These are phyloP conservation scores for Ophioderma brevispina DNA, from an alignment of 35 echinoderm and acorn worm genomes.

Conservation along the genomic window DNA sequence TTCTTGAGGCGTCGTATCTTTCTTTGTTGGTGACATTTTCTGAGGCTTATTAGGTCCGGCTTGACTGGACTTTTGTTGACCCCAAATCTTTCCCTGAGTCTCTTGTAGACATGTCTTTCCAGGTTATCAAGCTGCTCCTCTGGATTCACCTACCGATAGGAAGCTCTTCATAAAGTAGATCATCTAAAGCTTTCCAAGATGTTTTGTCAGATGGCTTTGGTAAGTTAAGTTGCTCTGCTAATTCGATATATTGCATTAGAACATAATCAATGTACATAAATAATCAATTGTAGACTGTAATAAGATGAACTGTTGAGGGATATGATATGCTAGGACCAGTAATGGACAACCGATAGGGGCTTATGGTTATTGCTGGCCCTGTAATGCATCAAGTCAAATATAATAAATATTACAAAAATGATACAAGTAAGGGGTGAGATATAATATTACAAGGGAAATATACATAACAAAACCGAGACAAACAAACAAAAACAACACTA, in stretches of 20 bases:
- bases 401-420: too few relatives aligned
- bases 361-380: too few relatives aligned
- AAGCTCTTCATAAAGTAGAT: neutral
- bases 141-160: neutral
- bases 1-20: neutral
- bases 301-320: too few relatives aligned
- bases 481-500: too few relatives aligned
- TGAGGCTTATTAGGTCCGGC: neutral
- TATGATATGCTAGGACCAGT: too few relatives aligned
- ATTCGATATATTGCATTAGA: neutral
- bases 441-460: too few relatives aligned
- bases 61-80: neutral
- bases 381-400: too few relatives aligned
- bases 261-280: too few relatives aligned
- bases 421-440: too few relatives aligned
- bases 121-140: neutral
- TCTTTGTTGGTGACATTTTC: neutral
- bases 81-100: constrained; percentile 3
- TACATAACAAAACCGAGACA: too few relatives aligned
- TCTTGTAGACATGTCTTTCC: neutral
- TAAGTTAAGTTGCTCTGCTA: neutral
- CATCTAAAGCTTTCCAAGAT: neutral
- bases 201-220: neutral
- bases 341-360: too few relatives aligned
- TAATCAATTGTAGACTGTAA: too few relatives aligned